Percentiles rank a stretch among this genome's conserved stretches.
phyloP scores from a whole-genome alignment of 2,113 vertebrate species.

The Cromileptes altivelis region DNA sequence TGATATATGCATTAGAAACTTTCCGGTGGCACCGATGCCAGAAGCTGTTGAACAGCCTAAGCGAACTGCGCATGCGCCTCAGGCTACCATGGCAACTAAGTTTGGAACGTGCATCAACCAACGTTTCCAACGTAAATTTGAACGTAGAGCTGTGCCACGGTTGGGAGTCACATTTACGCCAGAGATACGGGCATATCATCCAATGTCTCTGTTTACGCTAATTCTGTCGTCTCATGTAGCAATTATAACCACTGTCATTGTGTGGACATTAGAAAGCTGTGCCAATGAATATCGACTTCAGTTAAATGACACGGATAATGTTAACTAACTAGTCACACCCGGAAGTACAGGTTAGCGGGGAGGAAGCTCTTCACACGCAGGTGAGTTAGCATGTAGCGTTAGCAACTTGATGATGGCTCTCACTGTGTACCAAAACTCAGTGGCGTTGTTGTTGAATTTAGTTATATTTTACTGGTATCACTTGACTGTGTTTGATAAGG shows the following conservation, averaged over 20 bases:
- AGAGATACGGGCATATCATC: too few relatives aligned
- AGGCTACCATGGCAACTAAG: constrained; percentile 27
- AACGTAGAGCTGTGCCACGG: neutral
- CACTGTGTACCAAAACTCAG: neutral
- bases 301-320: neutral
- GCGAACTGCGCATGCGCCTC: neutral
- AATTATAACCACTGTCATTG: neutral
- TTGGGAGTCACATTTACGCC: too few relatives aligned
- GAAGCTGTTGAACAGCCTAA: neutral
- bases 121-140: neutral
- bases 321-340: neutral
- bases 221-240: neutral
- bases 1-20: neutral
- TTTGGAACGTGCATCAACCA: neutral
- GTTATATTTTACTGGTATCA: neutral
- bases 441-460: neutral
- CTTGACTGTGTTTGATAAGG: neutral
- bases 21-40: neutral
- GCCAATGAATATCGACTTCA: neutral
- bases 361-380: constrained; percentile 16
- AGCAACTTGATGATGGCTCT: neutral
- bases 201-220: too few relatives aligned
- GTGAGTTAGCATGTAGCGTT: constrained; percentile 9
- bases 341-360: constrained; percentile 36
- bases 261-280: neutral